Conservation (phyloP, 2,797 vertebrate species). For the Lagorchestes hirsutus region DNA sequence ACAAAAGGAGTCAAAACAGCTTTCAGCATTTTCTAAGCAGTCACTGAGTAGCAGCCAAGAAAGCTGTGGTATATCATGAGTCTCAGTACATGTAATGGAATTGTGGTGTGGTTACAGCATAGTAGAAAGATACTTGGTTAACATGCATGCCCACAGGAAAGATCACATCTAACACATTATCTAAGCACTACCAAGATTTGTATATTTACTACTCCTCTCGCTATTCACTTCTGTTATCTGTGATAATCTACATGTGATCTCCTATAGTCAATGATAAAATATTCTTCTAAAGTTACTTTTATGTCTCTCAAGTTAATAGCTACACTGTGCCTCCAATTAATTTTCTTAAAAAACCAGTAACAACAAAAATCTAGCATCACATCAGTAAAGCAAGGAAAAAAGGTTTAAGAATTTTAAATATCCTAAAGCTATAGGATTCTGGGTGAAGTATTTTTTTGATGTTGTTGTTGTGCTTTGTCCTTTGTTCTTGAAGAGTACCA, state of each 20-base stretch:
- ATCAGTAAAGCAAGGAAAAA: background rate
- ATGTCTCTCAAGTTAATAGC: background rate
- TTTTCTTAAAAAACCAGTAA: background rate
- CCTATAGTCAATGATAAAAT: background rate
- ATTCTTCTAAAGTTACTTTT: background rate
- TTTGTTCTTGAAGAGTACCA: no score
- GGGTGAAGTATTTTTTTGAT: conserved; percentile 21
- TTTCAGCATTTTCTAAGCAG: background rate
- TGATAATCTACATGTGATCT: background rate
- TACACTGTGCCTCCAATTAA: background rate
- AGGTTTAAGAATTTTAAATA: conserved; percentile 24
- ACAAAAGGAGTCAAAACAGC: background rate
- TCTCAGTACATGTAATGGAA: background rate
- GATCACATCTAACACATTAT: background rate
- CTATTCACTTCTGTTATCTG: background rate
- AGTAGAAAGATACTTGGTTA: background rate
- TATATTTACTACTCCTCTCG: background rate
- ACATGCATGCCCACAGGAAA: background rate
- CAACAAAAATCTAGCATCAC: conserved; percentile 29
- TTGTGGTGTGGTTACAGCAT: background rate
- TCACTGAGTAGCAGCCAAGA: background rate
- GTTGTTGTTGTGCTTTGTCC: no score
- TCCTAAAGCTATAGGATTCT: conserved; percentile 23
- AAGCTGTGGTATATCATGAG: background rate
- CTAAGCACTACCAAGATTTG: background rate